These are phyloP conservation scores for Omphaloscelis lunosa DNA, from an alignment of 2,888 invertebrate genomes.

Conservation along the genomic window DNA sequence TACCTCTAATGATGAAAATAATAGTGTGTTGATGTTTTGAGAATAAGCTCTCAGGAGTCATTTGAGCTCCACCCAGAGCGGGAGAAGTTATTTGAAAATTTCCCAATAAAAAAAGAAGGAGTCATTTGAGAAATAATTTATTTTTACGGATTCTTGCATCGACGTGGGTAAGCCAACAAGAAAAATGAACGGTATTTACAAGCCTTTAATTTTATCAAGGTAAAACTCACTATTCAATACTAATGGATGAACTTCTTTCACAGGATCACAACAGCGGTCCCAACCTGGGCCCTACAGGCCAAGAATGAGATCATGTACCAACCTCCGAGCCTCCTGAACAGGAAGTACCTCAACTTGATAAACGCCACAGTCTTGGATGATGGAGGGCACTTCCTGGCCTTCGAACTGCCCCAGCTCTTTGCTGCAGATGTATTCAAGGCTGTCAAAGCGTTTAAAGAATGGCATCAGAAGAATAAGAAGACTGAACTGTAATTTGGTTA, in stretches of 20 bases:
- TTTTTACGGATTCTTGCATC: not conserved
- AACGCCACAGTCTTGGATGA: conserved; percentile 91
- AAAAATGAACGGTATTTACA: not conserved
- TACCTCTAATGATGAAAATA: not conserved
- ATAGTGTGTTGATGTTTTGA: not conserved
- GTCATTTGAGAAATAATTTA: not conserved
- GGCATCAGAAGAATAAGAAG: conserved; percentile 69
- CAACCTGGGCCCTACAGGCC: conserved; percentile 93
- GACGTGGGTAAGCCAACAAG: not conserved
- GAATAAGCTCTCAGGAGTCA: not conserved
- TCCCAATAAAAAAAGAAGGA: too few relatives aligned
- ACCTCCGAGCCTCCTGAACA: conserved; percentile 90
- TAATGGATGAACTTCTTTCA: not conserved
- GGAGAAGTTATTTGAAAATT: too few relatives aligned
- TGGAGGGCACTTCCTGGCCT: conserved; percentile 97
- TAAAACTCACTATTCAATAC: too few relatives aligned
- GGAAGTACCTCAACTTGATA: conserved; percentile 92
- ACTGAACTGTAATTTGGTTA: conserved; percentile 72
- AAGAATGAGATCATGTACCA: conserved; percentile 92
- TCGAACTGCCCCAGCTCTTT: conserved; percentile 93
- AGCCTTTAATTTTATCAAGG: too few relatives aligned
- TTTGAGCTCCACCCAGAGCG: too few relatives aligned
- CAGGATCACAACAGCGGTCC: conserved; percentile 83
- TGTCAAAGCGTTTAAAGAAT: conserved; percentile 76
- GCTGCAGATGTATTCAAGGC: conserved; percentile 92